Base-by-base conservation (phyloP, 2,888 invertebrate genomes). In the Macrophya annulata region DNA sequence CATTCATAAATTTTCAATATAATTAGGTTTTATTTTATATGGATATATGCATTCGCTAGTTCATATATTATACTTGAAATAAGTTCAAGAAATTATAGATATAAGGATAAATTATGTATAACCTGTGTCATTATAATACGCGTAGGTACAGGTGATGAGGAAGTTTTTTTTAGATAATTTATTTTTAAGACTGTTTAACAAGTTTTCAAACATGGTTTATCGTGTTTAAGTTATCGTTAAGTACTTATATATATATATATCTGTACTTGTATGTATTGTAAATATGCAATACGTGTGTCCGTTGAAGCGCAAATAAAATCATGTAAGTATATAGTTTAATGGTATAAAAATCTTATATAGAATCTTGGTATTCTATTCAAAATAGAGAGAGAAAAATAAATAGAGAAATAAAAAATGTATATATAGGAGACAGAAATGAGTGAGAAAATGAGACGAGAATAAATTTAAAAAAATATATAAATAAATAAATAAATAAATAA, bases 1-100 rank as follows among this genome's bases (percentile, higher is more conserved):
- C 76, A 76, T 76, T 76, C 76, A 76, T 76, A 25, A 76, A 76
- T 76, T 76, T 21, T 5, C 15, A 15, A 71, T 71, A 1, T 71
- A 15, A 62, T n/a, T 48, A 12, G 10, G 10, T 25, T 25, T 10
- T 25, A 25, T n/a, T n/a, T 51, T 25, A 62, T 21, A 59, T 21
- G 12, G 4, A 55, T n/a, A n/a, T n/a, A 55, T 55, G 48, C 48
- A 48, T 48, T 31, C 31, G 12, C 48, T 48, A 9, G 48, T 9
- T 48, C 48, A 31, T 31, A 31, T 31, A 31, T 31, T 31, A 31
- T 3, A 48, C 48, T 9, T 48, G 48, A 1, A 48, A 48, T 48
- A 1, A 48, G 12, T 12, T 1, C 48, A 3, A 12, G 48, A 48
- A 12, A 48, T 48, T 48, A 48, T 9, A 48, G 48, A 48, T 48